Conservation (phyloP, 35 echinoderm and acorn worm genomes). For the Apostichopus japonicus region DNA sequence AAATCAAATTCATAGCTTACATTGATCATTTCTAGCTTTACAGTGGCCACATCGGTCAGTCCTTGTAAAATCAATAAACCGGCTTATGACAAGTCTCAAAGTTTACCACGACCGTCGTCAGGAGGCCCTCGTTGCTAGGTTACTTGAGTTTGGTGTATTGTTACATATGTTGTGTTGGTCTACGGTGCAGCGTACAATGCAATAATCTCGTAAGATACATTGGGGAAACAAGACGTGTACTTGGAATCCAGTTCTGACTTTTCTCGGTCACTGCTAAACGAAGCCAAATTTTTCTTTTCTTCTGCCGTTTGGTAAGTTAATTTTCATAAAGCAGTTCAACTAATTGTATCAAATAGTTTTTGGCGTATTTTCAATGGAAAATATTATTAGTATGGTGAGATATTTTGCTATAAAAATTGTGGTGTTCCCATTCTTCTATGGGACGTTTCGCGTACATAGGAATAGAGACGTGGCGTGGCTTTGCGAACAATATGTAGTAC, state of each 20-base stretch:
- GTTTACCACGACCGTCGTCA: neutral
- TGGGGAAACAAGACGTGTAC: neutral
- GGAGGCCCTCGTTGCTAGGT: neutral
- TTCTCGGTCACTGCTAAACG: neutral
- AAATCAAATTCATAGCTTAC: too few species aligned
- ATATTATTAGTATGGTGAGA: neutral
- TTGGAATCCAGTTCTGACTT: neutral
- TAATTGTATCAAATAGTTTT: neutral
- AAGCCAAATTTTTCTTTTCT: neutral
- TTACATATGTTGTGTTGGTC: neutral
- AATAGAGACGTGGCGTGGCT: too few species aligned
- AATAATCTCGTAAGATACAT: constrained; percentile 6
- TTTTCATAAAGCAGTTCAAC: neutral
- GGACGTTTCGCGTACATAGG: neutral
- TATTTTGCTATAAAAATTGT: neutral
- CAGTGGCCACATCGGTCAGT: too few species aligned
- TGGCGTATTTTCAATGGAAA: neutral
- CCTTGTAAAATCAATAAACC: too few species aligned
- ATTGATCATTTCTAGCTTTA: too few species aligned
- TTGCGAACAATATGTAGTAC: too few species aligned
- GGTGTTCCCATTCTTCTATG: neutral
- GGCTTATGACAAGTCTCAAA: constrained; percentile 5
- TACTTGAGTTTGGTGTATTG: neutral
- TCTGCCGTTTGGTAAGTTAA: neutral
- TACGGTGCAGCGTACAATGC: neutral